Evolutionary conservation across 1,140 invertebrate genomes (phyloP), one percentile per base, ranked within the genome.

Genomic region (Delia radicum): DNA sequence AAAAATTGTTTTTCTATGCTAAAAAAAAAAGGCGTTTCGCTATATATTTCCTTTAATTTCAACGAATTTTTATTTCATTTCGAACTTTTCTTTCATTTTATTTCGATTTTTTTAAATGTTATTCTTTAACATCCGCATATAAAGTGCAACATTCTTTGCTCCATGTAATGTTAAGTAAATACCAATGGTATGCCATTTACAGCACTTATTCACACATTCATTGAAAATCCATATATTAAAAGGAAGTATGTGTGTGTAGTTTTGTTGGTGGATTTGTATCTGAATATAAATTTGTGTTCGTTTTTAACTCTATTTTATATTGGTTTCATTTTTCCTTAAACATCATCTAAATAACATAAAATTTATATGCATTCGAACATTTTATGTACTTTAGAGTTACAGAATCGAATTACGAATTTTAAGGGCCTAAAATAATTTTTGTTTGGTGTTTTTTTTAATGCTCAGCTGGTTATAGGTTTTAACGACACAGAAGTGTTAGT

Each of bases 161-260:
- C n/a, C n/a, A n/a, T n/a, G n/a, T n/a, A n/a, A n/a, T 33, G 8
- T 18, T 37, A 37, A 37, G 29, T 33, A 69, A 69, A 69, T 69
- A 69, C 29, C 65, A 69, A 33, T 33, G 65, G 29, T 69, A 69
- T 69, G 29, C 65, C 65, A 69, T 69, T 69, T 33, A 69, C n/a
- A 69, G 29, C 29, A 69, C 65, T 33, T 33, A 7, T 69, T 69
- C 65, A 69, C 65, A 69, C 65, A 69, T 37, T 69, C 31, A 69
- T 33, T 24, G 18, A 69, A 8, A 21, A 8, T 21, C 18, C 65
- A 37, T 69, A 21, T 37, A 24, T 69, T 18, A 33, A 6, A 18
- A 67, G 12, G 21, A 55, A n/a, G 5, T 55, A 55, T 21, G 3
- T 18, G 48, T 24, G 21, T 21, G 18, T 21, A 24, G 18, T 24